Evolutionary conservation across 2,113 vertebrate species (phyloP), one percentile per base, ranked within the genome.

Genomic region (Camarhynchus parvulus): DNA sequence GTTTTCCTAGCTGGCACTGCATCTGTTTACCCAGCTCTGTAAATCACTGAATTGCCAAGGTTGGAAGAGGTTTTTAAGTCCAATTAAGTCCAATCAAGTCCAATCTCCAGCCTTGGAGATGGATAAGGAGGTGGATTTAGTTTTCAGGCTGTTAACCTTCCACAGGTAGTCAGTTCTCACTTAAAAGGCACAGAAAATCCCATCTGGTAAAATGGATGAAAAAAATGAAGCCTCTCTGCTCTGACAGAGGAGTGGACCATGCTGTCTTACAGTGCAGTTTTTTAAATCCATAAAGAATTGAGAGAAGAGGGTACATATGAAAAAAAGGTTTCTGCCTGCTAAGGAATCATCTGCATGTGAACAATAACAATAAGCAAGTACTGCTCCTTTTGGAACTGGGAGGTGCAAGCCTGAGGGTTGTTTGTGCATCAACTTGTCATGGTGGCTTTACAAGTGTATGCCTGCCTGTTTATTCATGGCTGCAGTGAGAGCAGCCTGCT

Each of bases 401-500:
- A 96, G 89, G 77, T 85, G 74, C 41, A 79, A 69, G 91, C 84
- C 91, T 49, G 56, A 82, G 81, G 81, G 89, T 35, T 89, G 66
- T 92, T 94, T 91, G 84, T 85, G 94, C 77, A 76, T 82, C 92
- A 79, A 69, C 93, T 94, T 95, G 81, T 91, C 81, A 17, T 66
- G 88, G 95, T 87, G 77, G 91, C 83, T 95, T 92, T 92, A 79
- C 93, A 96, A 96, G 94, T 68, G 84, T 58, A 41, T 91, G 66
- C 96, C 77, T 95, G 94, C 53, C 91, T 92, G 77, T 95, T 95
- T 91, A 42, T 91, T 76, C 74, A 66, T 10, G 74, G 83, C 70
- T 82, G 84, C 83, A 77, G 56, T 2, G 8, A 70, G 83, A 87
- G 42, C 2, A 1, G 35, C 56, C 75, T 77, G 75, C 16, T 81